Conservation (phyloP, 2,888 invertebrate species). For the Heliconius aoede region DNA sequence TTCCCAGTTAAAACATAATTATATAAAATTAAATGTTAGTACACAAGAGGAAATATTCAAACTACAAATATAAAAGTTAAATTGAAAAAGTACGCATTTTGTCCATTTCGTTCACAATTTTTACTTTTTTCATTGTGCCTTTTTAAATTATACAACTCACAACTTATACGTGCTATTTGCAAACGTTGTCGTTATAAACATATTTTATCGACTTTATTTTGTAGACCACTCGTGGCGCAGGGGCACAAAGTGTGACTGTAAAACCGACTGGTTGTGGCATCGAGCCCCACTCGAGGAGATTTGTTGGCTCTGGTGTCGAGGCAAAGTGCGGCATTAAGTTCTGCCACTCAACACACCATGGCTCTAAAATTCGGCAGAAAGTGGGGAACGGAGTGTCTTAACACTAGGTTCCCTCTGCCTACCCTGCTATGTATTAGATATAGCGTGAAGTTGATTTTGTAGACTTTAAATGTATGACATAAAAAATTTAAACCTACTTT, state of each 20-base stretch:
- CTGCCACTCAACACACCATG: too few species aligned
- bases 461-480: neutral
- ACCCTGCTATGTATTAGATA: too few species aligned
- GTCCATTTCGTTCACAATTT: neutral
- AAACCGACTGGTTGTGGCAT: too few species aligned
- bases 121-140: neutral
- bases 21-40: conserved; percentile 7
- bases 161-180: neutral
- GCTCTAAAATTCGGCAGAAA: too few species aligned
- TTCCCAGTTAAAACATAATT: neutral
- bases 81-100: neutral
- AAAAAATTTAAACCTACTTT: neutral
- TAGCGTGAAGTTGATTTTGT: too few species aligned
- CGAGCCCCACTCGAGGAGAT: too few species aligned
- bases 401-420: too few species aligned
- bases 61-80: neutral
- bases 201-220: neutral
- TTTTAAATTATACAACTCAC: neutral
- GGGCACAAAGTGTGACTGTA: too few species aligned
- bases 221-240: too few species aligned
- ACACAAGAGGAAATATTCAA: neutral
- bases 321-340: too few species aligned
- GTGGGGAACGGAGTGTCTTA: too few species aligned
- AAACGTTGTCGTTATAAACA: neutral
- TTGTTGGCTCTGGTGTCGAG: too few species aligned